Evolutionary conservation across 2,113 vertebrate species (phyloP).

Genomic region (Gallinago paraguaiae): DNA sequence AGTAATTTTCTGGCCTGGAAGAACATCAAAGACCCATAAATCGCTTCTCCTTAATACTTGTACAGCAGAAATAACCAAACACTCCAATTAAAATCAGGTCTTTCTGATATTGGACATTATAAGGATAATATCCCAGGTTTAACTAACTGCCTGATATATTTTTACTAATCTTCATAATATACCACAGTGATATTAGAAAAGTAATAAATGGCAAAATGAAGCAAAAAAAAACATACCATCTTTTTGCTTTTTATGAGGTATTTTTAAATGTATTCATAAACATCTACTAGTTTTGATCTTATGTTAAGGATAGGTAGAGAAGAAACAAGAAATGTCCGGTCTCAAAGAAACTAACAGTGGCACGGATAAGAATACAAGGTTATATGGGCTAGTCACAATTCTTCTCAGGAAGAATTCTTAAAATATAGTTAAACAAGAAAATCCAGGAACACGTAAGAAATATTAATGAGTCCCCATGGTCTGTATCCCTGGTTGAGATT

Average conservation of each 20-base stretch:
- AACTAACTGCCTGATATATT: not conserved
- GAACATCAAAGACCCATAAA: not conserved
- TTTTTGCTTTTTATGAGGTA: not conserved
- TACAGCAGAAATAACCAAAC: not conserved
- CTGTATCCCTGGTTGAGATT: not conserved
- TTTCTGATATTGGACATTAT: not conserved
- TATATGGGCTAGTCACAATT: rapidly evolving
- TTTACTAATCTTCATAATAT: not conserved
- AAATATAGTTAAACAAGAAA: not conserved
- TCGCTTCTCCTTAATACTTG: not conserved
- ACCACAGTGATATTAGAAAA: not conserved
- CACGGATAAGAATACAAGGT: rapidly evolving
- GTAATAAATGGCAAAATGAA: not conserved
- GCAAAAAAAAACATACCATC: not conserved
- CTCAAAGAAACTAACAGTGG: not conserved
- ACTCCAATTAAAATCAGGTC: rapidly evolving
- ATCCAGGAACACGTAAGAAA: not conserved
- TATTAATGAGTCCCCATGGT: not conserved
- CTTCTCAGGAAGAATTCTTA: not conserved
- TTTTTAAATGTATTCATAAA: not conserved
- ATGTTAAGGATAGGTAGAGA: not conserved
- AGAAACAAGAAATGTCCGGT: not conserved
- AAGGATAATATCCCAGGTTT: not conserved
- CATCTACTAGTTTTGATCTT: not conserved
- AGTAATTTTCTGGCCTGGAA: not conserved